Percentiles rank a stretch among this genome's conserved stretches.
Conservation (phyloP, 2,888 invertebrate species). For the Aleiodes alternator region DNA sequence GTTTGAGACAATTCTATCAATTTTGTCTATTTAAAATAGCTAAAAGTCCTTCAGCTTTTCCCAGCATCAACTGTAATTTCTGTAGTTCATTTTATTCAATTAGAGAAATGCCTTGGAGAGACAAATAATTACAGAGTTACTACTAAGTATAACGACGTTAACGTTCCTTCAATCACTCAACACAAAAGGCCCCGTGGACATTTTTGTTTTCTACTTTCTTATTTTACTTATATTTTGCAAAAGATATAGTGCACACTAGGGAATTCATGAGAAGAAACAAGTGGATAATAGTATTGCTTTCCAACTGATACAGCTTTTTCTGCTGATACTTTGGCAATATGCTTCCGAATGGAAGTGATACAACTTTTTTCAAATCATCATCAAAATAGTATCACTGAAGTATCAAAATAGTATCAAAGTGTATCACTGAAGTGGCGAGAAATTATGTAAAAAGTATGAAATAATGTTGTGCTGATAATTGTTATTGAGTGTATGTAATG, state of each 20-base stretch:
- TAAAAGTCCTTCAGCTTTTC: not conserved
- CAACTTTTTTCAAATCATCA: no score
- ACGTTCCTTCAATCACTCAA: constrained; percentile 17
- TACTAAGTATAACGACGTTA: constrained; percentile 19
- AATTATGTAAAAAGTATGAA: no score
- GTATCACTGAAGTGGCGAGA: no score
- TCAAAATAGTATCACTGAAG: no score
- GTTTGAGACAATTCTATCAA: constrained; percentile 2
- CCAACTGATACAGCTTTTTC: no score
- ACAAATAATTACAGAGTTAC: constrained; percentile 12
- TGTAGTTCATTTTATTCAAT: constrained; percentile 13
- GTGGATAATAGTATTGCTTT: no score
- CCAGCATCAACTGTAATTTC: not conserved
- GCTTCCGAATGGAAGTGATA: no score
- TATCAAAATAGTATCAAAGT: no score
- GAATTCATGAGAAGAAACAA: not conserved
- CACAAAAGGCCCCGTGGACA: constrained; percentile 24
- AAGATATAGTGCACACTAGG: constrained; percentile 10
- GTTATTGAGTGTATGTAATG: no score
- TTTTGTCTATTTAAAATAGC: not conserved
- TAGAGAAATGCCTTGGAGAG: constrained; percentile 16
- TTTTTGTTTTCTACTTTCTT: constrained; percentile 8
- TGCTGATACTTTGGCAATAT: no score
- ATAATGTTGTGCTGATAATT: no score
- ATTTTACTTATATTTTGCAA: constrained; percentile 20